A percentile compares a stretch with the other conserved stretches of the same genome.
Evolutionary conservation across 2,888 invertebrate species (phyloP).

Genomic region (Acanthosepion pharaonis): DNA sequence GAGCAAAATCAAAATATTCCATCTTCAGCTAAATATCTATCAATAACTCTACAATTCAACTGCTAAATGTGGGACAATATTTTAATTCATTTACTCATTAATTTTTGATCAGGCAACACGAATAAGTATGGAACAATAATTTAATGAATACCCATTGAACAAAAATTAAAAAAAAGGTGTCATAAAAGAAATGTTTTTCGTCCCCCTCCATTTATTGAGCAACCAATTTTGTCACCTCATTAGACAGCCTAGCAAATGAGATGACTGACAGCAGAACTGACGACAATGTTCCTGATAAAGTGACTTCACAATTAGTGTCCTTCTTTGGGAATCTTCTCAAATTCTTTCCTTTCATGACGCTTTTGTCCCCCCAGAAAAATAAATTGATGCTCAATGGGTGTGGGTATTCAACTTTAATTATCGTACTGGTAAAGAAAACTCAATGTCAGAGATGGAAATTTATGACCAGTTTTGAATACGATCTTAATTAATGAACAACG

Average conservation of each 20-base stretch:
- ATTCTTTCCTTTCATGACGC: background rate
- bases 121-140: background rate
- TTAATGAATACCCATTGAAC: background rate
- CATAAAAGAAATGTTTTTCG: background rate
- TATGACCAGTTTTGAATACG: slow-evolving; percentile 21
- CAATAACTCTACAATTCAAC: background rate
- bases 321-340: background rate
- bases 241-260: background rate
- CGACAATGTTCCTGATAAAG: slow-evolving; percentile 20
- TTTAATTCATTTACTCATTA: background rate
- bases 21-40: background rate
- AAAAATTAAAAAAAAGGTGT: background rate
- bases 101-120: background rate
- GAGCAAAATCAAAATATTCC: too few species aligned
- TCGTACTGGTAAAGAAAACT: background rate
- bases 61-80: background rate
- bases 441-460: background rate
- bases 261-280: background rate
- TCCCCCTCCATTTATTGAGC: background rate
- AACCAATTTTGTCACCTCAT: background rate
- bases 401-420: slow-evolving; percentile 23
- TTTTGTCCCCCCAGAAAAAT: background rate
- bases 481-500: slow-evolving; percentile 22
- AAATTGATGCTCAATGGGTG: background rate
- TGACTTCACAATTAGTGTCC: slow-evolving; percentile 33